These are phyloP conservation scores for Limosa lapponica DNA, from an alignment of 2,797 vertebrate species.

Conservation along the genomic window DNA sequence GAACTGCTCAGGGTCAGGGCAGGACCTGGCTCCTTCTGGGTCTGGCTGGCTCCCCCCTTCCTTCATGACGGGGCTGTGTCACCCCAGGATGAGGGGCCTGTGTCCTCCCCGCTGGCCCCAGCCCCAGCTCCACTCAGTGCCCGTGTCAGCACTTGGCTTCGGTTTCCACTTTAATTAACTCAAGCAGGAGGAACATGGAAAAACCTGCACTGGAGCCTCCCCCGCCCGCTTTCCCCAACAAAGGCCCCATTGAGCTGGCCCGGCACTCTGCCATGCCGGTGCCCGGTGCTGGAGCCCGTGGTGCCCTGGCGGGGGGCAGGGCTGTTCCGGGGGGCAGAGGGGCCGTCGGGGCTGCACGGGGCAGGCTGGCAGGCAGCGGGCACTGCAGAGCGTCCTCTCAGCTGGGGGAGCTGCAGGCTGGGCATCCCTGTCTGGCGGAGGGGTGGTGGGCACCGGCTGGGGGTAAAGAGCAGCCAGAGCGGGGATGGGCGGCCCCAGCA, in stretches of 20 bases:
- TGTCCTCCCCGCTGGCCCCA: neutral
- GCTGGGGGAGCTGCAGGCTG: neutral
- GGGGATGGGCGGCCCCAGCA: rapidly evolving
- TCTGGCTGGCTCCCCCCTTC: neutral
- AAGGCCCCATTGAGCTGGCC: conserved; percentile 52
- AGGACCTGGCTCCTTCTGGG: neutral
- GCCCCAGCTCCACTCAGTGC: conserved; percentile 1
- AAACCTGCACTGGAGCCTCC: conserved; percentile 47
- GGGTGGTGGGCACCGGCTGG: neutral
- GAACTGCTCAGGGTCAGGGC: rapidly evolving
- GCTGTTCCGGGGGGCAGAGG: neutral
- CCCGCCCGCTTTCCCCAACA: conserved; percentile 40
- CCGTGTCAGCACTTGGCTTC: conserved; percentile 2
- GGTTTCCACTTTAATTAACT: conserved; percentile 62
- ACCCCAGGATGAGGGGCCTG: neutral
- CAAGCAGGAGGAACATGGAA: conserved; percentile 56
- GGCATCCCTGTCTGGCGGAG: neutral
- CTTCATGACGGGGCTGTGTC: neutral
- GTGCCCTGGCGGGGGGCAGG: neutral
- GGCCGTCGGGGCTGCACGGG: neutral
- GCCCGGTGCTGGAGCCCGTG: neutral
- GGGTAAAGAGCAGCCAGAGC: neutral
- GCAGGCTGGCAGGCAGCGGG: neutral
- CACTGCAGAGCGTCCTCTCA: rapidly evolving
- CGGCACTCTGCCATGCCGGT: neutral